Evolutionary conservation across 2,888 invertebrate species (phyloP).

Genomic region (Xanthia togata): DNA sequence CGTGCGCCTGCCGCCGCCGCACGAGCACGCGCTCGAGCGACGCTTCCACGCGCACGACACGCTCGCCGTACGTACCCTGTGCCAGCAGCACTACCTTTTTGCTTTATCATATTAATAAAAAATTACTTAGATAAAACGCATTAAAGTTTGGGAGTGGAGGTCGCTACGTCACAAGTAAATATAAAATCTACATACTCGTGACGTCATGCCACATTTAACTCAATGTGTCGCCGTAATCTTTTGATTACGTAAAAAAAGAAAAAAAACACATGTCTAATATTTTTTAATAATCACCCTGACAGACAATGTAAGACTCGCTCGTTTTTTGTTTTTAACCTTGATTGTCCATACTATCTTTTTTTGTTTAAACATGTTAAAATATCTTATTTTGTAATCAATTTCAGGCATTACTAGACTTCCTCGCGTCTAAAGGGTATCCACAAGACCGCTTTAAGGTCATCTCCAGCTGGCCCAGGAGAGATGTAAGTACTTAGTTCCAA

Average conservation of each 20-base stretch:
- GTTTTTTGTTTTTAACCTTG: background rate
- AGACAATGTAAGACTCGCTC: no score
- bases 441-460: slow-evolving; percentile 96
- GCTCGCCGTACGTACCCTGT: slow-evolving; percentile 78
- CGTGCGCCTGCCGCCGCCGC: slow-evolving; percentile 95
- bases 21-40: slow-evolving; percentile 94
- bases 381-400: slow-evolving; percentile 67
- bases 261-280: no score
- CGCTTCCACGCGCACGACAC: slow-evolving; percentile 91
- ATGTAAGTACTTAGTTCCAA: slow-evolving; percentile 92
- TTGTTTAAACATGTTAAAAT: background rate
- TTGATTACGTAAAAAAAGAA: no score
- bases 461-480: slow-evolving; percentile 98
- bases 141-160: no score
- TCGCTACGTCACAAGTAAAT: no score
- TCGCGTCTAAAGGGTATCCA: slow-evolving; percentile 97
- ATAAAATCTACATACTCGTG: no score
- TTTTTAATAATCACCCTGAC: no score
- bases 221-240: no score
- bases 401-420: slow-evolving; percentile 95
- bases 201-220: no score
- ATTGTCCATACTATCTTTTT: background rate
- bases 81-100: no score
- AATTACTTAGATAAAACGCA: no score
- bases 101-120: no score